Evolutionary conservation across 2,113 vertebrate genomes (phyloP).

Genomic region (Leptobrachium ailaonicum): DNA sequence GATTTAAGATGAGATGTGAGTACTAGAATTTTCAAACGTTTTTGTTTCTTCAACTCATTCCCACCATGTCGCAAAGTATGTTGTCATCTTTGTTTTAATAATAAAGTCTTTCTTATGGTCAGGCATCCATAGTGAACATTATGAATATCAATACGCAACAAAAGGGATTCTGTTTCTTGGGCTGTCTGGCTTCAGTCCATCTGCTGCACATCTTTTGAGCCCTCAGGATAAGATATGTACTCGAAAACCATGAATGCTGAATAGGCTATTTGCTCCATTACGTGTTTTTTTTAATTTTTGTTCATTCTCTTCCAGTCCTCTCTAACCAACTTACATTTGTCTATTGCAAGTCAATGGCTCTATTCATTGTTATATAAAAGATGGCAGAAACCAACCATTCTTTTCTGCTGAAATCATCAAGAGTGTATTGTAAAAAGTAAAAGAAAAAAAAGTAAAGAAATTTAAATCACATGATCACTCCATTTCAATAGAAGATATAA

Average conservation of each 20-base stretch:
- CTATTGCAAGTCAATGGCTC: constrained; percentile 21
- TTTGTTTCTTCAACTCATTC: too few relatives aligned
- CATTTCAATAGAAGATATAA: not conserved
- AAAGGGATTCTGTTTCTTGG: constrained; percentile 29
- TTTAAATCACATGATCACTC: constrained; percentile 10
- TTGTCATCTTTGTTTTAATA: too few relatives aligned
- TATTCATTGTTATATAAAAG: constrained; percentile 20
- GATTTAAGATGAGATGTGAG: too few relatives aligned
- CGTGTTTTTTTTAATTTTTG: constrained; percentile 7
- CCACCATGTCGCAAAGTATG: too few relatives aligned
- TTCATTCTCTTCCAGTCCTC: constrained; percentile 21
- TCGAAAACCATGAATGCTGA: constrained; percentile 33
- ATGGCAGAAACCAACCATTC: constrained; percentile 13
- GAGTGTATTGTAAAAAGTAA: not conserved
- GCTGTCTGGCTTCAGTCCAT: constrained; percentile 29
- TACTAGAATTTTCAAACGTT: too few relatives aligned
- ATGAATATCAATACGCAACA: constrained; percentile 3
- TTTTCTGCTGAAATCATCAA: not conserved
- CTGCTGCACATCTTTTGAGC: constrained; percentile 31
- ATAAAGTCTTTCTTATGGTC: not conserved
- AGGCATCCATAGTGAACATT: not conserved
- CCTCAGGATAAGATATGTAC: constrained; percentile 29
- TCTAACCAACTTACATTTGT: constrained; percentile 23
- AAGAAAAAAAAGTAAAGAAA: not conserved
- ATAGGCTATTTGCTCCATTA: constrained; percentile 30